Base-by-base conservation (phyloP, 2,888 invertebrate species). In the Troglohyphantes excavatus region DNA sequence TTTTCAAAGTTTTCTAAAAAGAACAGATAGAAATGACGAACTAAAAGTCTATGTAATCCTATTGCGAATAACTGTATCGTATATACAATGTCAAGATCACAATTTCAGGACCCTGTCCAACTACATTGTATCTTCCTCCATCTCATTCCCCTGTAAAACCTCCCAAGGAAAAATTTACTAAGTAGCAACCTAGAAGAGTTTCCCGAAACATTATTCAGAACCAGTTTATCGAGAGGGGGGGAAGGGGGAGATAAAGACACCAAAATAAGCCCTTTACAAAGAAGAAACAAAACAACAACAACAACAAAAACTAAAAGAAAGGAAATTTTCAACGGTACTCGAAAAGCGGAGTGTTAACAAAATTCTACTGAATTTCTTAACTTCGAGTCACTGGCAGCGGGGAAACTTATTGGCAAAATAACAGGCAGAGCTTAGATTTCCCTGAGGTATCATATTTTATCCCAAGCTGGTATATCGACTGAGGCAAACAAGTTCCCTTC, bases 351-450 rank as follows among this genome's bases (percentile, higher is more conserved):
- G 83, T 89, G 89, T 89, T 89, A 89, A 89, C 89, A 89, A 89
- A n/a, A 89, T 83, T 73, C 89, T 68, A 83, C n/a, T 46, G 72
- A 82, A 88, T 46, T 88, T 81, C 81, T 88, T 88, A 88, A 88
- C 65, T 82, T 68, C 43, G 61, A 82, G 67, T 61, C 75, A 46
- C 29, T 87, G 87, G 73, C 53, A 75, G 81, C 67, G 63, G 53
- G 17, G 39, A 72, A 82, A 81, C 82, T 81, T 88, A 82, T 82
- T 88, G 87, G 87, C 81, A 87, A 87, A 81, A 73, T 87, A 87
- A 81, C 73, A 72, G 88, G 82, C 73, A 82, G 43, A 82, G 76
- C 81, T 75, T 68, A 81, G 88, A 88, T 88, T 88, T 88, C 88
- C 88, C 88, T 26, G 33, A 33, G 88, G 88, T 59, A 75, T 88